phyloP scores from a whole-genome alignment of 2,888 invertebrate genomes.

The Alsophila aescularia region DNA sequence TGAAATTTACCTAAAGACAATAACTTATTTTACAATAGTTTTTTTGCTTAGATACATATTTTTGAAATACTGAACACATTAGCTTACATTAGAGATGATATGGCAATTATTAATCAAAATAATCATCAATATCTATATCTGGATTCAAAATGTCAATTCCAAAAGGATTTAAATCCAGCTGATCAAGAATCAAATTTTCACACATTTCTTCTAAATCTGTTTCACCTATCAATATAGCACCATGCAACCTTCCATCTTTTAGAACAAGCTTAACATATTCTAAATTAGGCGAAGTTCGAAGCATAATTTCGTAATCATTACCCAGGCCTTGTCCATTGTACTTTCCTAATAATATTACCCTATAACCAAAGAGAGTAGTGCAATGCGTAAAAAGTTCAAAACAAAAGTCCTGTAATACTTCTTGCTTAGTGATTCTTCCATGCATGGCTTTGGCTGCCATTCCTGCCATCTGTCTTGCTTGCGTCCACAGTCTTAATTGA shows the following conservation, averaged over 20 bases:
- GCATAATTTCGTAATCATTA: slow-evolving; percentile 91
- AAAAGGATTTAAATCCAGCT: slow-evolving; percentile 93
- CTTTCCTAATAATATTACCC: slow-evolving; percentile 95
- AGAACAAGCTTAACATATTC: slow-evolving; percentile 96
- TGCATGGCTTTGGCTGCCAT: slow-evolving; percentile 97
- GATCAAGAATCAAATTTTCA: slow-evolving; percentile 98
- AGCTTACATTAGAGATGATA: background rate
- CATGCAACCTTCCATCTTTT: slow-evolving; percentile 92
- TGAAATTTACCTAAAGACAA: too few relatives aligned
- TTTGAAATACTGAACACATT: background rate
- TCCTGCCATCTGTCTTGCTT: slow-evolving; percentile 98
- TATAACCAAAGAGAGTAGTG: slow-evolving; percentile 96
- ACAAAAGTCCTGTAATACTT: slow-evolving; percentile 94
- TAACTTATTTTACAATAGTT: too few relatives aligned
- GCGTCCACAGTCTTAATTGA: slow-evolving; percentile 98
- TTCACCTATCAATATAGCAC: slow-evolving; percentile 98
- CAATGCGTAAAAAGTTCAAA: slow-evolving; percentile 99
- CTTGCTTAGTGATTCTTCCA: slow-evolving; percentile 84
- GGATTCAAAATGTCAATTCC: slow-evolving; percentile 98
- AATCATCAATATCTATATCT: slow-evolving; percentile 98
- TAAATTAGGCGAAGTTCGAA: slow-evolving; percentile 91
- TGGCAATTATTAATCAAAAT: slow-evolving; percentile 91
- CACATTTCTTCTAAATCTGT: slow-evolving; percentile 99
- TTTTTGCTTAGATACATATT: too few relatives aligned
- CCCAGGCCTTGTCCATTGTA: slow-evolving; percentile 96